Evolutionary conservation across 2,113 vertebrate genomes (phyloP).

Genomic region (Dascyllus trimaculatus): DNA sequence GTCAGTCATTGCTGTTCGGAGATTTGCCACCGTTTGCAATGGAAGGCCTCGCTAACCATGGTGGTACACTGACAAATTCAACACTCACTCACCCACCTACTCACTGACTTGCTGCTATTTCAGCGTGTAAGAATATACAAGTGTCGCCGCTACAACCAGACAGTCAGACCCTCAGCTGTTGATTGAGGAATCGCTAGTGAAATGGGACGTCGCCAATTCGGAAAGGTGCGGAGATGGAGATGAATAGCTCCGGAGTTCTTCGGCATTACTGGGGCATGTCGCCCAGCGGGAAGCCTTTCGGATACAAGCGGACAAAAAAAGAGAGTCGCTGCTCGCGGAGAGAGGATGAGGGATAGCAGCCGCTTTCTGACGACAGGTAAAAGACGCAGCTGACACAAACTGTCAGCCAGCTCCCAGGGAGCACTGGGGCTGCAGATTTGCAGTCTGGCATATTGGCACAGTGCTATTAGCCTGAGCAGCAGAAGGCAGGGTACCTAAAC

Average conservation of each 20-base stretch:
- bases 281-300: neutral
- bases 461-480: slow-evolving; percentile 10
- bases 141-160: slow-evolving; percentile 37
- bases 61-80: slow-evolving; percentile 56
- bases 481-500: slow-evolving; percentile 13
- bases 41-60: slow-evolving; percentile 48
- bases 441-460: slow-evolving; percentile 25
- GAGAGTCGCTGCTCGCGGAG: neutral
- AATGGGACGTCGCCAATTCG: slow-evolving; percentile 59
- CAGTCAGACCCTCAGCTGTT: slow-evolving; percentile 50
- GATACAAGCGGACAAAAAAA: neutral
- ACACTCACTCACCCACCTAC: slow-evolving; percentile 50
- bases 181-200: slow-evolving; percentile 59
- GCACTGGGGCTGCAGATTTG: slow-evolving; percentile 30
- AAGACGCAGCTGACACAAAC: slow-evolving; percentile 59
- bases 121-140: slow-evolving; percentile 71
- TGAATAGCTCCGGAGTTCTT: slow-evolving; percentile 53
- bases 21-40: slow-evolving; percentile 16
- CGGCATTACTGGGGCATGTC: slow-evolving; percentile 40
- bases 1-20: neutral
- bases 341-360: slow-evolving; percentile 19
- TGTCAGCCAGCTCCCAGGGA: slow-evolving; percentile 46
- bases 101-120: slow-evolving; percentile 46
- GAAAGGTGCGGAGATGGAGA: slow-evolving; percentile 68
- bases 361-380: slow-evolving; percentile 50